Evolutionary conservation across 2,888 invertebrate species (phyloP).

Genomic region (Drosophila merina): DNA sequence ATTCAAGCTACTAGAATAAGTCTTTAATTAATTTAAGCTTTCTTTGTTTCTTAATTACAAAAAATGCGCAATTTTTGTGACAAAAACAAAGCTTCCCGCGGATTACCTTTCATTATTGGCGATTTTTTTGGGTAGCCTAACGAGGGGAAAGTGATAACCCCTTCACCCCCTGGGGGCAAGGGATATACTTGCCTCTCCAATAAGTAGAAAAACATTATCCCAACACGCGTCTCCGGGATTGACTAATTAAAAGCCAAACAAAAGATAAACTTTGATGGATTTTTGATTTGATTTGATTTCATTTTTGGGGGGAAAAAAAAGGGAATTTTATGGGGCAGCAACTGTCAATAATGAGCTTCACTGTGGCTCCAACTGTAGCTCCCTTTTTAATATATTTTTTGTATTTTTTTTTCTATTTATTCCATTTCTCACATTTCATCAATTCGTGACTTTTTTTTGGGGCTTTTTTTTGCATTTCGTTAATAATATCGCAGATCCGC

Average conservation of each 20-base stretch:
- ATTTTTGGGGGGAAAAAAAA: too few species aligned
- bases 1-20: not conserved
- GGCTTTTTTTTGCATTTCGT: slow-evolving; percentile 32
- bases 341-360: slow-evolving; percentile 34
- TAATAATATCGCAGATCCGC: slow-evolving; percentile 34
- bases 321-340: slow-evolving; percentile 17
- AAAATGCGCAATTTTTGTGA: slow-evolving; percentile 3
- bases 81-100: not conserved
- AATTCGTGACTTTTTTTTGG: slow-evolving; percentile 25
- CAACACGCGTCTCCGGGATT: slow-evolving; percentile 5
- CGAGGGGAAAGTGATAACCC: slow-evolving; percentile 28
- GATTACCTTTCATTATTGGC: not conserved
- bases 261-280: slow-evolving; percentile 26
- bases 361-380: slow-evolving; percentile 14
- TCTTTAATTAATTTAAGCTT: not conserved
- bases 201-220: slow-evolving; percentile 10
- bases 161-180: not conserved
- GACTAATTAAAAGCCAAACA: slow-evolving; percentile 27
- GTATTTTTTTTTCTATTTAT: not conserved
- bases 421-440: slow-evolving; percentile 19
- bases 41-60: slow-evolving; percentile 8
- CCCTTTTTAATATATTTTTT: slow-evolving; percentile 1
- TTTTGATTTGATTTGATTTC: slow-evolving; percentile 35
- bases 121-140: not conserved
- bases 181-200: slow-evolving; percentile 24